Conservation (phyloP, 2,113 vertebrate species). For the Bos indicus region DNA sequence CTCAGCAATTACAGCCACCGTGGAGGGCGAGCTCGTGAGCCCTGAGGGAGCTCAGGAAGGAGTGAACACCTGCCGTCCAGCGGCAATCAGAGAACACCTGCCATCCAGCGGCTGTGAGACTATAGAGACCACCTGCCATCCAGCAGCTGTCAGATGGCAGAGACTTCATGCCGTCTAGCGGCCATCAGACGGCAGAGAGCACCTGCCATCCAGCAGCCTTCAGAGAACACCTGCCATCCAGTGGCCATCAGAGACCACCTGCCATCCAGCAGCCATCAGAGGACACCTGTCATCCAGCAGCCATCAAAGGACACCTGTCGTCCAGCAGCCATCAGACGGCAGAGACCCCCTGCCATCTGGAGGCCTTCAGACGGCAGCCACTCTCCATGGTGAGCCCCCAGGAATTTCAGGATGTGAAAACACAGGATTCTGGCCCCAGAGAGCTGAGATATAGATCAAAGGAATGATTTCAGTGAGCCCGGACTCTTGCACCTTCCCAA, state of each 20-base stretch:
- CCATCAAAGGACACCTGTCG: fast-evolving
- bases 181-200: fast-evolving
- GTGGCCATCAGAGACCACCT: fast-evolving
- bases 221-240: fast-evolving
- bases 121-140: too few relatives aligned
- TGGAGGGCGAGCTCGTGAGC: background rate
- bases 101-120: fast-evolving
- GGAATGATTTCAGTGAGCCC: background rate
- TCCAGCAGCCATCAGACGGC: fast-evolving
- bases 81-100: too few relatives aligned
- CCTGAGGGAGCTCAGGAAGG: background rate
- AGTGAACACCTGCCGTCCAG: fast-evolving
- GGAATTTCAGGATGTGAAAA: background rate
- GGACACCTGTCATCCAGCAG: fast-evolving
- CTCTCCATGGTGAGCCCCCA: background rate
- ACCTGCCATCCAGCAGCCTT: fast-evolving
- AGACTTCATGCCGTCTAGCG: fast-evolving
- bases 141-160: fast-evolving
- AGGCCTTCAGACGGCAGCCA: fast-evolving
- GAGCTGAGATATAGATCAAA: background rate
- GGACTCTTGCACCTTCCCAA: background rate
- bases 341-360: fast-evolving
- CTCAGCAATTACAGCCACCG: background rate
- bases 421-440: background rate
- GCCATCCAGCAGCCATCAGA: fast-evolving